Percentiles rank a stretch among this genome's conserved stretches.
Evolutionary conservation across 2,797 vertebrate species (phyloP).

Genomic region (Sebastes aleutianus): DNA sequence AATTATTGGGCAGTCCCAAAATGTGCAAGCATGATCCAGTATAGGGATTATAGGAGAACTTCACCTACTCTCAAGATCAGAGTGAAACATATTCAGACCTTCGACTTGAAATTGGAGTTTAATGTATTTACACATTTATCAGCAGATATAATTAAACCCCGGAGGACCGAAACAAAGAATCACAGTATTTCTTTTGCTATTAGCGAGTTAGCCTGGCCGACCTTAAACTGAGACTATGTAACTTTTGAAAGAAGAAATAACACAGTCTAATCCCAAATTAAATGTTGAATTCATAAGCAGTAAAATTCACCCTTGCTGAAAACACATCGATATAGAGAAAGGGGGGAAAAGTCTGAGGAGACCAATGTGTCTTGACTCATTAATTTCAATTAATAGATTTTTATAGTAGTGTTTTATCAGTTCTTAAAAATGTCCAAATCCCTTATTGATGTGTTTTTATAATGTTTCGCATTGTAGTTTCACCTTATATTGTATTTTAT

Average conservation of each 20-base stretch:
- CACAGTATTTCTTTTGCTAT: background rate
- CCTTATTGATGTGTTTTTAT: background rate
- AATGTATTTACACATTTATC: conserved; percentile 8
- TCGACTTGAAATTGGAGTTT: background rate
- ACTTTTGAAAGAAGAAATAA: background rate
- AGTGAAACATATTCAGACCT: background rate
- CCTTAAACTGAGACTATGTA: background rate
- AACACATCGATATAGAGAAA: background rate
- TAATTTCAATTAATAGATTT: background rate
- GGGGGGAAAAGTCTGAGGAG: background rate
- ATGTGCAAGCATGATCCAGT: background rate
- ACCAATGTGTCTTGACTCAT: background rate
- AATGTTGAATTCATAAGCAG: background rate
- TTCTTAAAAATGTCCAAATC: background rate
- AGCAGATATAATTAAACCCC: conserved; percentile 17
- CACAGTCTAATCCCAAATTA: background rate
- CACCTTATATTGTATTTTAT: background rate
- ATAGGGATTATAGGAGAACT: background rate
- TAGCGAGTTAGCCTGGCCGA: background rate
- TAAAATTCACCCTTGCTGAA: background rate
- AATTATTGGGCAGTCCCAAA: background rate
- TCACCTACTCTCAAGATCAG: background rate
- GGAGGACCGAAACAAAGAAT: background rate
- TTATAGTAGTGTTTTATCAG: background rate
- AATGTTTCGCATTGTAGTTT: background rate